A percentile compares a stretch with the other conserved stretches of the same genome.
Conservation (phyloP, 2,113 vertebrate species). For the Panthera leo region DNA sequence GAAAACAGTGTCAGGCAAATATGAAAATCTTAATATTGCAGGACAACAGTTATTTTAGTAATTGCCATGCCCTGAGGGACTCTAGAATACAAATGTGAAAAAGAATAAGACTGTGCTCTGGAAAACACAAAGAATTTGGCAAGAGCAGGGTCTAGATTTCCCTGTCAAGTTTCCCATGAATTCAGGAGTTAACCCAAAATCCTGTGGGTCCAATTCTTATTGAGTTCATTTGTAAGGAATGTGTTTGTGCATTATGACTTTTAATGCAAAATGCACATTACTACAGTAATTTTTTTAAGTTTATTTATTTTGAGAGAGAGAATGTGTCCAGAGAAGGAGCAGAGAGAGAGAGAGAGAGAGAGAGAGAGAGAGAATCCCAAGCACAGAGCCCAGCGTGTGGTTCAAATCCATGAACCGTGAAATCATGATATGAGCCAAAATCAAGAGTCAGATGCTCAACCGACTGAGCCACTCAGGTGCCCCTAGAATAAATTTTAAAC, state of each 20-base stretch:
- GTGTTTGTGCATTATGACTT: not conserved
- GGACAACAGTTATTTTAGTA: not conserved
- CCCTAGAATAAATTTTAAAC: not conserved
- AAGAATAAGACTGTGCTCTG: not conserved
- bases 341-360: no score
- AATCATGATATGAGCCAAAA: no score
- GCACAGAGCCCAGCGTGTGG: no score
- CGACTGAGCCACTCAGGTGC: no score
- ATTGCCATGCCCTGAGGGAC: not conserved
- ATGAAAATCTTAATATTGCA: not conserved
- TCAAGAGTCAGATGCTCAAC: no score
- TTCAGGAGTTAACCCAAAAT: not conserved
- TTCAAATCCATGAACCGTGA: no score
- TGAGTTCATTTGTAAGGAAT: not conserved
- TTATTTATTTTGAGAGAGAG: no score
- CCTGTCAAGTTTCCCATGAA: not conserved
- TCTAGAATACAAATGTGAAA: not conserved
- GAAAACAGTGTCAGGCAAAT: conserved; percentile 31
- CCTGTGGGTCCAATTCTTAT: not conserved
- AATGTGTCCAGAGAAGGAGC: no score
- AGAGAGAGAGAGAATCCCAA: no score
- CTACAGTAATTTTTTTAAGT: no score
- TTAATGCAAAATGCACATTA: not conserved
- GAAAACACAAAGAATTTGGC: not conserved
- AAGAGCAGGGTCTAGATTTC: not conserved